Evolutionary conservation across 2,797 vertebrate genomes (phyloP), one percentile per base, ranked within the genome.

Genomic region (Taeniopygia guttata): DNA sequence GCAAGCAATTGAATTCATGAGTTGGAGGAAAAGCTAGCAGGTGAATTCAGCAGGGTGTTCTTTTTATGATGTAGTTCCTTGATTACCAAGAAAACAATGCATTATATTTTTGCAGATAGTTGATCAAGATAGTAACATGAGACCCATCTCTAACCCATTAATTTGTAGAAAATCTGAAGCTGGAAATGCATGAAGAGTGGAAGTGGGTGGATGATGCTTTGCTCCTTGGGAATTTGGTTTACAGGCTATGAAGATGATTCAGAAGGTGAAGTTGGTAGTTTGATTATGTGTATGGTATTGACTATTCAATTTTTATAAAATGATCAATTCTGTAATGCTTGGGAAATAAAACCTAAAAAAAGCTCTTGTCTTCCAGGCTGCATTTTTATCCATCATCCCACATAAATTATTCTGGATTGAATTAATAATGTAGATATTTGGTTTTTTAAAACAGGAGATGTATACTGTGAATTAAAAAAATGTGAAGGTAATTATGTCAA

Each of bases 1-100:
- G 75, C 56, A 91, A 85, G 87, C 84, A 89, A 81, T 88, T 93
- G 82, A 93, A 73, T 36, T 95, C 92, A 85, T 94, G 87, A 84
- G 51, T 84, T 86, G 60, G 77, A 93, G 86, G 76, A 75, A 83
- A 92, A 92, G 40, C 76, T 89, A 77, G 82, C 87, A 88, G 89
- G 87, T 95, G 84, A 93, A 62, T 93, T 96, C 86, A 84, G 74
- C 59, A 32, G 92, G 88, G 52, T 73, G 67, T 95, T 93, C 77
- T 62, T 87, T 90, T 75, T 62, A 48, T 40, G 36, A 13, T 11
- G 26, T 45, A 69, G 60, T 72, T 95, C 51, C 81, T 85, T 87
- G 87, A 92, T 93, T 92, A 74, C 58, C 20, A 78, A 55, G 73
- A 80, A 91, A 91, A 86, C 34, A 73, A n/a, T 30, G 38, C 52